Evolutionary conservation across 2,113 vertebrate genomes (phyloP).

Genomic region (Odocoileus hemionus): DNA sequence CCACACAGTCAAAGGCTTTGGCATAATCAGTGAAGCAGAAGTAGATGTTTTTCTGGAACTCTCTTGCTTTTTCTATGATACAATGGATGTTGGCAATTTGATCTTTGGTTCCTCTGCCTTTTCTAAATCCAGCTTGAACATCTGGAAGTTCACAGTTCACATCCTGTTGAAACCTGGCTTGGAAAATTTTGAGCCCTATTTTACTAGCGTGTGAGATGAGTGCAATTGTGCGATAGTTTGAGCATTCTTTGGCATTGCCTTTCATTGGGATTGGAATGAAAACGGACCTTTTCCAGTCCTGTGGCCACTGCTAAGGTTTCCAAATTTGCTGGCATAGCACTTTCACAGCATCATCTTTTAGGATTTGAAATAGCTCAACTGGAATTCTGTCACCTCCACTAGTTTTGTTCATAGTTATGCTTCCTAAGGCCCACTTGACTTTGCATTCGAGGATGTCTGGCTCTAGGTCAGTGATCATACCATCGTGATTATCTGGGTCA

Average conservation of each 20-base stretch:
- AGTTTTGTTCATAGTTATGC: neutral
- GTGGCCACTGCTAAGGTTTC: neutral
- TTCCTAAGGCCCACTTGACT: neutral
- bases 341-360: neutral
- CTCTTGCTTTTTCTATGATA: neutral
- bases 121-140: neutral
- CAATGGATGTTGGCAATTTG: neutral
- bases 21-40: neutral
- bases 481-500: neutral
- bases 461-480: neutral
- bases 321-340: neutral
- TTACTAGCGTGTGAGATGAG: neutral
- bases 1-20: neutral
- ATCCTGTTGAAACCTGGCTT: neutral
- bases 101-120: neutral
- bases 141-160: neutral
- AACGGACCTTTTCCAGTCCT: neutral
- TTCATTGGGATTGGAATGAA: neutral
- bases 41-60: neutral
- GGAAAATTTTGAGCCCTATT: neutral
- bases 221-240: neutral
- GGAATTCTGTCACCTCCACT: neutral
- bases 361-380: neutral
- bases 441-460: neutral
- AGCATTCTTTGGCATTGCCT: neutral